Evolutionary conservation across 1,140 invertebrate genomes (phyloP).

Genomic region (Mactra quadrangularis): DNA sequence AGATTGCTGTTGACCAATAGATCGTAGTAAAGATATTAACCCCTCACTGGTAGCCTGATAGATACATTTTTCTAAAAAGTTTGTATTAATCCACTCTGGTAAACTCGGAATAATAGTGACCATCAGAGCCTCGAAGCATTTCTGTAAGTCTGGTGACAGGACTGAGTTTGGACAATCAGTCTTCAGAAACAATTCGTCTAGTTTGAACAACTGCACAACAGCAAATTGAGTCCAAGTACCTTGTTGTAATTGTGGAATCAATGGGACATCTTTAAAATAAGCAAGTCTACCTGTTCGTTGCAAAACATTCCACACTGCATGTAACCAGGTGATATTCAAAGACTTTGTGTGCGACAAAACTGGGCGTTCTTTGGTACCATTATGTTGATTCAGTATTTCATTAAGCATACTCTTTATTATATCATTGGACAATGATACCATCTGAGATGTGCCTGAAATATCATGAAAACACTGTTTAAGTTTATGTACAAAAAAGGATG

Average conservation of each 20-base stretch:
- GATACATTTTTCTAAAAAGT: not conserved
- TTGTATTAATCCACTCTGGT: not conserved
- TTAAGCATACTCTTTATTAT: not conserved
- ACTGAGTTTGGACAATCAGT: not conserved
- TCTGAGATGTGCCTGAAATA: not conserved
- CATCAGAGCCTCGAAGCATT: not conserved
- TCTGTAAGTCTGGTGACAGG: not conserved
- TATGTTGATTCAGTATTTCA: not conserved
- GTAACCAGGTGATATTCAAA: not conserved
- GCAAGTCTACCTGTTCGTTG: not conserved
- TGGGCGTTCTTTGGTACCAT: not conserved
- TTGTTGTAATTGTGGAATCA: not conserved
- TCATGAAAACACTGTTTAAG: not conserved
- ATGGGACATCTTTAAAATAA: constrained; percentile 13
- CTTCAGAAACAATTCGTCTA: not conserved
- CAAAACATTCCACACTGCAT: constrained; percentile 3
- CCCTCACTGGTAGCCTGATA: not conserved
- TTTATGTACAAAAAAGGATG: too few species aligned
- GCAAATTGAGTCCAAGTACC: not conserved
- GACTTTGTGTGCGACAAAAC: not conserved
- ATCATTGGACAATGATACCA: not conserved
- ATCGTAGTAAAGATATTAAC: not conserved
- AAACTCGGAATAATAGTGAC: not conserved
- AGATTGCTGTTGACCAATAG: not conserved
- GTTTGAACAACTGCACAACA: constrained; percentile 6